Evolutionary conservation across 2,797 vertebrate genomes (phyloP), one percentile per base, ranked within the genome.

Genomic region (Xiphophorus birchmanni): DNA sequence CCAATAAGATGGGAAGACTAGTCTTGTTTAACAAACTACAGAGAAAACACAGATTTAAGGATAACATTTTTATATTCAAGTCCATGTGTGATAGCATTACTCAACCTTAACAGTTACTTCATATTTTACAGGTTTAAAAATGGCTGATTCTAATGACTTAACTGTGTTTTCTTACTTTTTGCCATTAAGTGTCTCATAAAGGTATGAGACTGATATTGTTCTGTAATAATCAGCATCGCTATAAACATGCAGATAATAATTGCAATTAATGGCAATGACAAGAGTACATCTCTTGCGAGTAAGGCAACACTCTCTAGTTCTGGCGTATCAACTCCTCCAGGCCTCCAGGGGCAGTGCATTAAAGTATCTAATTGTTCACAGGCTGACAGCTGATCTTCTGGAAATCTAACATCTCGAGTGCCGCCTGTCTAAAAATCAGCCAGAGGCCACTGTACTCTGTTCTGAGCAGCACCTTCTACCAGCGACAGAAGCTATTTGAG

Each of bases 301-400:
- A 87, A 87, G 79, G 75, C 48, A 83, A 88, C 77, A 82, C 88
- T 78, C 65, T 73, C 48, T 17, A 63, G 50, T 23, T 15, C 63
- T 8, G 2, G 69, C 52, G 65, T 80, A 58, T 74, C 80, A 80
- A 81, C 81, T 81, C 50, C 78, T 76, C 7, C 10, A 69, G 47
- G 72, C 79, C 73, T 84, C 73, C 56, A 60, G 76, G 71, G 77
- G 79, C 21, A 11, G 85, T 82, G 86, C 91, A 91, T 89, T 91
- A 88, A 90, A 84, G 80, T 86, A 93, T 92, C 85, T 81, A 82
- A 87, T 87, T 86, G 83, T 91, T 88, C 81, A 65, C 29, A 1
- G 12, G 60, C 72, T 80, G 88, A 86, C 77, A 86, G 74, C 89
- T 73, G 86, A 89, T 86, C 82, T 23, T 78, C 79, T 81, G 29